Evolutionary conservation across 2,888 invertebrate genomes (phyloP).

Genomic region (Tubiluchus corallicola): DNA sequence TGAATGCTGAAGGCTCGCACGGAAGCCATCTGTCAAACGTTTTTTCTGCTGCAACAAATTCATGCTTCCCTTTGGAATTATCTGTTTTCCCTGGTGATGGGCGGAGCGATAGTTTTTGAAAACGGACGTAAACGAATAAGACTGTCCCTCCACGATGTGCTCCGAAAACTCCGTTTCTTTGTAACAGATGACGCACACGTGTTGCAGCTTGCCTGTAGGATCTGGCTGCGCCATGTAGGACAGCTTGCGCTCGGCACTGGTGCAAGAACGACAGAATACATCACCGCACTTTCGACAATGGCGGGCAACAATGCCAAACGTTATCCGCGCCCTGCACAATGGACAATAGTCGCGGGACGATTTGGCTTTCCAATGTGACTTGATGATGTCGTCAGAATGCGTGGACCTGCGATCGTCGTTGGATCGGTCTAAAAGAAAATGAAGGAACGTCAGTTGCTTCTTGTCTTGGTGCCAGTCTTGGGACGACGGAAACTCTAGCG

Average conservation of each 20-base stretch:
- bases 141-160: neutral
- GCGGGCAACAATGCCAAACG: neutral
- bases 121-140: neutral
- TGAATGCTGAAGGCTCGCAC: neutral
- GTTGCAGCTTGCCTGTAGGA: neutral
- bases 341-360: neutral
- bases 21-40: neutral
- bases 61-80: no score
- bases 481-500: no score
- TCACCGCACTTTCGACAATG: neutral
- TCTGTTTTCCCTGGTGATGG: no score
- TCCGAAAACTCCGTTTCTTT: neutral
- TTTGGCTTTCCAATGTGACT: neutral
- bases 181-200: neutral
- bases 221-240: neutral
- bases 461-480: no score
- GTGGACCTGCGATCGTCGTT: no score
- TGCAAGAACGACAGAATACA: neutral
- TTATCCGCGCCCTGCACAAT: neutral
- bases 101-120: neutral
- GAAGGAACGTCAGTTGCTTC: no score
- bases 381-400: neutral
- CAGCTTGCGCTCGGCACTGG: neutral
- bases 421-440: no score
- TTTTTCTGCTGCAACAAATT: neutral